These are phyloP conservation scores for Galaxea fascicularis DNA, from an alignment of 92 coral and sea anemone species.

Conservation along the genomic window DNA sequence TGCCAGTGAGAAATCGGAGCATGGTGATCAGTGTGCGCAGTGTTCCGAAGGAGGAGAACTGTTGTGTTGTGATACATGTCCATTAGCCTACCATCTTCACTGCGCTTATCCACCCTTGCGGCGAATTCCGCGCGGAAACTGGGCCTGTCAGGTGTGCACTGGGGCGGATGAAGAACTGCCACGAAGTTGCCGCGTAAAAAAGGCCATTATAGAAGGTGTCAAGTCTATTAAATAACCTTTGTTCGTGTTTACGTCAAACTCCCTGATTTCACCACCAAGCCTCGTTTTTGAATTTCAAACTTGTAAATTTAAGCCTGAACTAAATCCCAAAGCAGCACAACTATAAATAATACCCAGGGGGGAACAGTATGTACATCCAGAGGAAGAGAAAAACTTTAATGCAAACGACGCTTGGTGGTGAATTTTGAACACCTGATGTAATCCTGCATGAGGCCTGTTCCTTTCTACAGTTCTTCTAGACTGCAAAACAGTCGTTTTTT, in stretches of 20 bases:
- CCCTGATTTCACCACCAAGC: too few species aligned
- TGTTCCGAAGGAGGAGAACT: constrained; percentile 95
- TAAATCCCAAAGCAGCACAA: too few species aligned
- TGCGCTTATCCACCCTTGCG: constrained; percentile 97
- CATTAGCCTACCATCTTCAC: constrained; percentile 90
- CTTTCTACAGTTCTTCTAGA: too few species aligned
- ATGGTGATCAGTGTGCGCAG: constrained; percentile 90
- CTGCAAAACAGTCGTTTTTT: too few species aligned
- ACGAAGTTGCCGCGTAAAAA: constrained; percentile 80
- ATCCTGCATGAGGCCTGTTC: too few species aligned
- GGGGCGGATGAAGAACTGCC: constrained; percentile 96
- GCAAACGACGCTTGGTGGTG: too few species aligned
- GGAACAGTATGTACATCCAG: too few species aligned
- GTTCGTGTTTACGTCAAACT: background rate
- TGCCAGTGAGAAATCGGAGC: constrained; percentile 81
- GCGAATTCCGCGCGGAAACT: constrained; percentile 97
- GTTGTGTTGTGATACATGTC: constrained; percentile 96
- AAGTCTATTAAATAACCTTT: background rate
- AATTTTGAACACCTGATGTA: too few species aligned
- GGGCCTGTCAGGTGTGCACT: constrained; percentile 99
- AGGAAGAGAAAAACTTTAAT: too few species aligned
- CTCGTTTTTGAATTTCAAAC: too few species aligned
- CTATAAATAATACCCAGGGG: too few species aligned
- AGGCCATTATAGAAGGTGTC: constrained; percentile 89
- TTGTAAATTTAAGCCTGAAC: too few species aligned